A percentile compares a stretch with the other conserved stretches of the same genome.
Evolutionary conservation across 1,140 invertebrate species (phyloP).

Genomic region (Lucilia sericata): DNA sequence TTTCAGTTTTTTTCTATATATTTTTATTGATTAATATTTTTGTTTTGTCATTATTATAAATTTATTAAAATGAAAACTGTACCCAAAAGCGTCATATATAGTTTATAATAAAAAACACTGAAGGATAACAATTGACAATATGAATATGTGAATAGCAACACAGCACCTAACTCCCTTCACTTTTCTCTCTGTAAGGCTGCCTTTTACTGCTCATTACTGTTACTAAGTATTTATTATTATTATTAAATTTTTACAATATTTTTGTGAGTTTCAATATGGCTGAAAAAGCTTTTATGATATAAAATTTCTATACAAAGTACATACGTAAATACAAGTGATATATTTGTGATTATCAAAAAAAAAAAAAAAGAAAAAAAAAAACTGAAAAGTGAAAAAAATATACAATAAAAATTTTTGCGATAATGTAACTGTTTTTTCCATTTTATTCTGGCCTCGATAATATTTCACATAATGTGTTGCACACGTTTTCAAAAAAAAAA

Average conservation of each 20-base stretch:
- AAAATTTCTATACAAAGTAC: too few relatives aligned
- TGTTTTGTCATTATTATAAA: constrained; percentile 19
- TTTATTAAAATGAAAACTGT: constrained; percentile 25
- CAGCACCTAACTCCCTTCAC: too few relatives aligned
- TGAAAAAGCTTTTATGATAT: neutral
- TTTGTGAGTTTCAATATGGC: constrained; percentile 8
- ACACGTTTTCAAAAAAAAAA: constrained; percentile 36
- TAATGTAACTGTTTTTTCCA: constrained; percentile 15
- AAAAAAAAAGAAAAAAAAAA: constrained; percentile 8
- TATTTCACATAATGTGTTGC: constrained; percentile 43
- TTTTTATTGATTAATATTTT: constrained; percentile 9
- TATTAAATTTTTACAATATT: constrained; percentile 19
- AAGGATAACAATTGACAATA: neutral
- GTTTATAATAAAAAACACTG: neutral
- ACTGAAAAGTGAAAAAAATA: neutral
- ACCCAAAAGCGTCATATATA: constrained; percentile 16
- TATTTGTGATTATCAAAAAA: constrained; percentile 20
- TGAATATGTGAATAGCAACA: neutral
- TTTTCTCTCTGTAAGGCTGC: too few relatives aligned
- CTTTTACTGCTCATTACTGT: neutral
- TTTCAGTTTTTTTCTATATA: neutral
- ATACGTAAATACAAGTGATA: neutral
- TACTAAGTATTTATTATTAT: neutral
- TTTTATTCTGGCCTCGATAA: constrained; percentile 32
- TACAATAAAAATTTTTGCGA: constrained; percentile 24